Base-by-base conservation (phyloP, 1,140 invertebrate species). In the Vanessa atalanta region DNA sequence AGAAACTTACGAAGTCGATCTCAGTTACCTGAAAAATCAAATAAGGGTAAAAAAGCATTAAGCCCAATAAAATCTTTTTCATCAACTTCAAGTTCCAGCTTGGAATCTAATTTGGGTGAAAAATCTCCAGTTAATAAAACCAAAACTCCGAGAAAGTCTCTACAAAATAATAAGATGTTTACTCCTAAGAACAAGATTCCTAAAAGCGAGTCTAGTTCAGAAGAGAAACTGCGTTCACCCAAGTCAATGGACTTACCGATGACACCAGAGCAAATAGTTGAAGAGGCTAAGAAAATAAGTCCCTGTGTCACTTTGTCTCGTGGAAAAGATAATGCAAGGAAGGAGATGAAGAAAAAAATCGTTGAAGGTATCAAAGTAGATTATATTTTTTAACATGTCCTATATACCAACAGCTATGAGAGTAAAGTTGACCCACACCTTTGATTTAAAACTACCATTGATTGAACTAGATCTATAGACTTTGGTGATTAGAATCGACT, bases 251-350 rank as follows among this genome's bases (percentile, higher is more conserved):
- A 86, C 50, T 11, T 70, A 8, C 51, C 61, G 0, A 67, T 81
- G 72, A 90, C 89, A 26, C 88, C 85, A 5, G 83, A 88, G 65
- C 81, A 87, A 20, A 84, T 81, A 23, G 57, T 63, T 1, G 79
- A 85, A n/a, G 81, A 80, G 16, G 78, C 73, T 12, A 83, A 85
- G 20, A 83, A 81, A 31, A 84, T 84, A 11, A 92, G 90, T 68
- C 90, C 90, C 8, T 86, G 82, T 78, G 87, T 92, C 0, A 90
- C 84, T 3, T 51, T 86, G 53, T 88, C 90, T 0, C 51, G 88
- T 37, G 90, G 90, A 0, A 92, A 91, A 68, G 87, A 83, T 37
- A 92, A 91, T 77, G 88, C 88, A 8, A 85, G 90, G 26, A 87
- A 76, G 47, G 90, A 92, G 66, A 89, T 87, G 83, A 87, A 87